Evolutionary conservation across 2,888 invertebrate species (phyloP), one percentile per base, ranked within the genome.

Genomic region (Xylophagus ater): DNA sequence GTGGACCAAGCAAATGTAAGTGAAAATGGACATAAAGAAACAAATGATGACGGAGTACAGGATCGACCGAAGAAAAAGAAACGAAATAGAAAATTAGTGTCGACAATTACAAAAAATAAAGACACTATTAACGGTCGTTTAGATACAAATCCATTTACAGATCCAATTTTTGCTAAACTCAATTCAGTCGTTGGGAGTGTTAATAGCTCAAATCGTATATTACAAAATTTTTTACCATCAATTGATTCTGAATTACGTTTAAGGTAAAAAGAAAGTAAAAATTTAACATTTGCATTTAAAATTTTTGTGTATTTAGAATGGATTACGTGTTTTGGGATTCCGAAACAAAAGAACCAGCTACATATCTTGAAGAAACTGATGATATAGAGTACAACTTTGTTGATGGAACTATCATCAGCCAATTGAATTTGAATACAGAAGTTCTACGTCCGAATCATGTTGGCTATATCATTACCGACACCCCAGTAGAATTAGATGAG

Each of bases 151-250:
- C 63, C 66, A 1, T 48, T 63, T 39, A 59, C 62, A 60, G 75
- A 76, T 63, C 72, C 76, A 4, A 72, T 76, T 38, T 75, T 75
- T 53, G 74, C 74, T 37, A 66, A 74, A 47, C 54, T 75, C 2
- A 72, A 75, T 15, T 70, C 74, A 1, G 71, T 71, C 1, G 62
- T 70, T 0, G 75, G 75, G 1, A 74, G 75, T 45, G 73, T 74
- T 37, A 74, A 73, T 21, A 72, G 74, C 23, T 73, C 75, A 1
- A 74, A 73, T 53, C 59, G 74, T 46, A 65, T 75, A 0, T 71
- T 76, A 54, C 73, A 74, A 50, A 73, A 74, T 12, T 70, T 72
- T 29, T 50, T 76, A 5, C 70, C 72, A 2, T 67, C 74, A 10
- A 59, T 67, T 33, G 68, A 72, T 47, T 62, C 62, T 0, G 62